phyloP scores from a whole-genome alignment of 2,888 invertebrate species.

The Pyrocoelia pectoralis region DNA sequence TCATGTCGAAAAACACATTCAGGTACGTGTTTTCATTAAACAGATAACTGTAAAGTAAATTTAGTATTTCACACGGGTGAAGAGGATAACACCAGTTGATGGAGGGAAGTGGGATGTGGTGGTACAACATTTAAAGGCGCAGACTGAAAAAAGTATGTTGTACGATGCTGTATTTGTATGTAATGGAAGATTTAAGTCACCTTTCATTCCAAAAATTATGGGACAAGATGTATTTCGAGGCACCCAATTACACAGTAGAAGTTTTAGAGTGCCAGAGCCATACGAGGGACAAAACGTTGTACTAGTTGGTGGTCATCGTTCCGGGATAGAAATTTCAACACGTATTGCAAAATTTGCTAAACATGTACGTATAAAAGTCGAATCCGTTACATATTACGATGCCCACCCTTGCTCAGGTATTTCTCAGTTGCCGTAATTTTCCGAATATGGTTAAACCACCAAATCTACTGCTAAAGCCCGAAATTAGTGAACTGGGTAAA shows the following conservation, averaged over 20 bases:
- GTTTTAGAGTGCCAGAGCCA: constrained; percentile 75
- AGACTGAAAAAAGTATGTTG: constrained; percentile 50
- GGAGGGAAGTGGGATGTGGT: constrained; percentile 68
- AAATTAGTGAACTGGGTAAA: constrained; percentile 61
- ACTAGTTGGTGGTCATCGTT: constrained; percentile 87
- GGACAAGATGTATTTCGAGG: constrained; percentile 73
- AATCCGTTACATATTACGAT: constrained; percentile 27
- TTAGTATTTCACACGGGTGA: constrained; percentile 49
- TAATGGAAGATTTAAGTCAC: neutral
- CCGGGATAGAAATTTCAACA: constrained; percentile 79
- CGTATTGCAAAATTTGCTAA: constrained; percentile 32
- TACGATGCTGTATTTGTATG: constrained; percentile 9
- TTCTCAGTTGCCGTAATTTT: constrained; percentile 45
- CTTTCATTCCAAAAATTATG: constrained; percentile 62
- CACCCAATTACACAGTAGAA: constrained; percentile 76
- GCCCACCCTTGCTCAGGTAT: constrained; percentile 45
- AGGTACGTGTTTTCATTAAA: neutral
- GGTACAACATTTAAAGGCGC: constrained; percentile 63
- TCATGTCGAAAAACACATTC: neutral
- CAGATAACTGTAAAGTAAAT: constrained; percentile 14
- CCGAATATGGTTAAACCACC: constrained; percentile 18
- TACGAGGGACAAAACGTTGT: constrained; percentile 75
- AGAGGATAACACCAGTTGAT: constrained; percentile 43
- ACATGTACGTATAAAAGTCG: neutral
- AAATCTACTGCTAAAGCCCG: constrained; percentile 65